phyloP scores from a whole-genome alignment of 2,113 vertebrate species.

The Lampris megalopsis region DNA sequence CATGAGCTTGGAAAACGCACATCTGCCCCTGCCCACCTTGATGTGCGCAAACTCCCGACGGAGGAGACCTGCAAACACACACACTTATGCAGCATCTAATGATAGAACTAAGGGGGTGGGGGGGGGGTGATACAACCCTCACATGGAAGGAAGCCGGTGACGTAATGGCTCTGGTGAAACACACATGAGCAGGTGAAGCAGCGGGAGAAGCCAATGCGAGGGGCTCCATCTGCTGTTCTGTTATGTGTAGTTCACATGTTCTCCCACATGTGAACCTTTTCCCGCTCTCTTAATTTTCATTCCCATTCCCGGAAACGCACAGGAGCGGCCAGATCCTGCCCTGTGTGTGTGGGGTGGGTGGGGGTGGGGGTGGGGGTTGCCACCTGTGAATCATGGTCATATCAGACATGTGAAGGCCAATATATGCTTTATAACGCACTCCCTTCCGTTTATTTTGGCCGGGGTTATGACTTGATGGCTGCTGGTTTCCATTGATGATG shows the following conservation, averaged over 20 bases:
- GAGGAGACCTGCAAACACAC: too few species aligned
- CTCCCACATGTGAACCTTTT: not conserved
- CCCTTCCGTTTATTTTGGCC: conserved; percentile 74
- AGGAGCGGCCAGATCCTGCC: conserved; percentile 52
- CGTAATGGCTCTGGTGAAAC: conserved; percentile 67
- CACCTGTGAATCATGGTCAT: conserved; percentile 75
- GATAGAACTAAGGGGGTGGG: too few species aligned
- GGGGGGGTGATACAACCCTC: conserved; percentile 65
- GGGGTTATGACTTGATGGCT: conserved; percentile 79
- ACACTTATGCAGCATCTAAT: too few species aligned
- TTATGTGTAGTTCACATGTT: conserved; percentile 17
- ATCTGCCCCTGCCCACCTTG: too few species aligned
- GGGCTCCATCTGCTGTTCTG: conserved; percentile 75
- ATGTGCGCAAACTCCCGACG: too few species aligned
- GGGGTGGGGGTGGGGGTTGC: conserved; percentile 68
- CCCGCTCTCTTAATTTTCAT: conserved; percentile 60
- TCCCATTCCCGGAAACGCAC: conserved; percentile 32
- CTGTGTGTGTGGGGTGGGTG: conserved; percentile 32
- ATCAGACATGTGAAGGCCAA: conserved; percentile 75
- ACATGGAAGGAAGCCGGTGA: conserved; percentile 71
- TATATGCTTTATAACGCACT: conserved; percentile 78
- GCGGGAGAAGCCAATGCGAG: conserved; percentile 58
- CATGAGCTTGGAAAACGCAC: too few species aligned
- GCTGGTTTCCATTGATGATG: conserved; percentile 76
- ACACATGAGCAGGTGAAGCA: too few species aligned